Conservation (phyloP, 2,797 vertebrate species). For the Podarcis lilfordi region DNA sequence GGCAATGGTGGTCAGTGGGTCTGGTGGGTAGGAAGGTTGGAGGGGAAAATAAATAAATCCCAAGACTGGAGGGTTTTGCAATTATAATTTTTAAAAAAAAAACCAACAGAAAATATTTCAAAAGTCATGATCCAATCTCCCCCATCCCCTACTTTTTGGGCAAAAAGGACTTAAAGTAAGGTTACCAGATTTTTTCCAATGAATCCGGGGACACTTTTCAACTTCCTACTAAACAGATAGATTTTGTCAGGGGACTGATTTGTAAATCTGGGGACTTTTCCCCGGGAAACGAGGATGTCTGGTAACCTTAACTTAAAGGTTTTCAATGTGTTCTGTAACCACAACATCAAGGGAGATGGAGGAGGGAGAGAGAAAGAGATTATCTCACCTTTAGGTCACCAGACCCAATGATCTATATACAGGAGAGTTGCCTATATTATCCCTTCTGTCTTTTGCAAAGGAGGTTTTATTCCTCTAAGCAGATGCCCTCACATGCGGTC, state of each 20-base stretch:
- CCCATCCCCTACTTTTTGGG: too few species aligned
- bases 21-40: too few species aligned
- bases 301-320: background rate
- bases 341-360: background rate
- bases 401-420: conserved; percentile 7
- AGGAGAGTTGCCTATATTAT: background rate
- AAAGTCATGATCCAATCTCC: background rate
- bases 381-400: conserved; percentile 43
- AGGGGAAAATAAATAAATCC: too few species aligned
- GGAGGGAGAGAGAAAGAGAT: background rate
- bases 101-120: too few species aligned
- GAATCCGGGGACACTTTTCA: too few species aligned
- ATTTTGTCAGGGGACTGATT: too few species aligned
- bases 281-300: too few species aligned
- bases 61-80: background rate
- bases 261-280: too few species aligned
- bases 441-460: conserved; percentile 33
- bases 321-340: background rate
- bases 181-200: too few species aligned
- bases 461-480: conserved; percentile 59
- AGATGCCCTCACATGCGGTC: conserved; percentile 68
- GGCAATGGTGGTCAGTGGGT: too few species aligned
- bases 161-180: background rate
- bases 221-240: too few species aligned
- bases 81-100: background rate